Conservation (phyloP, 2,113 vertebrate genomes). For the Rhinolophus ferrumequinum region DNA sequence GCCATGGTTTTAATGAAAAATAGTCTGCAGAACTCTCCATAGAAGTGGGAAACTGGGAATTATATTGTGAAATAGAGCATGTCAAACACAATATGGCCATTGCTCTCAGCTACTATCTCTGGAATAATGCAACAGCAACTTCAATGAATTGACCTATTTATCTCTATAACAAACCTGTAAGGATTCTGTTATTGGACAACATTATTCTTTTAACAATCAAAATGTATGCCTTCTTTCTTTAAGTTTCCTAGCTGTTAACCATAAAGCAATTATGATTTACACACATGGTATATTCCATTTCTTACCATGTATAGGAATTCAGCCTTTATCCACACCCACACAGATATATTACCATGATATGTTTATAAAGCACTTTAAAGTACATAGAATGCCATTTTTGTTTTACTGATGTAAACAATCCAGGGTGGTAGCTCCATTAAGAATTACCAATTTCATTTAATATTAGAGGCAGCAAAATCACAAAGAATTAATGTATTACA, state of each 20-base stretch:
- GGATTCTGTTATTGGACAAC: conserved; percentile 9
- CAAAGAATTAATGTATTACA: neutral
- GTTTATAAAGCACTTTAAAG: neutral
- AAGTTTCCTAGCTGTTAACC: neutral
- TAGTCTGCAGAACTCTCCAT: conserved; percentile 54
- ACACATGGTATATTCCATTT: neutral
- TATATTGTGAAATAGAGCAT: conserved; percentile 74
- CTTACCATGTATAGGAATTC: neutral
- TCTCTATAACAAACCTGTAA: conserved; percentile 37
- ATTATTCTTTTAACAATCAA: neutral
- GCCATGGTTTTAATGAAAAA: conserved; percentile 75
- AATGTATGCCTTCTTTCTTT: neutral
- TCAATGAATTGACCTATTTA: conserved; percentile 66
- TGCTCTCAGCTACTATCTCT: conserved; percentile 43
- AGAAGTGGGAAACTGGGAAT: conserved; percentile 68
- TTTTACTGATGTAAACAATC: neutral
- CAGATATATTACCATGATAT: neutral
- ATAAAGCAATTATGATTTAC: neutral
- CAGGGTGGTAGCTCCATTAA: neutral
- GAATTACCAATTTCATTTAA: neutral
- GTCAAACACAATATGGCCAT: conserved; percentile 20
- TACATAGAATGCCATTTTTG: neutral
- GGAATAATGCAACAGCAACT: conserved; percentile 55
- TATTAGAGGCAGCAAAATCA: neutral
- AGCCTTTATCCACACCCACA: neutral